phyloP scores from a whole-genome alignment of 2,888 invertebrate species.

The Linnaemya tessellans region DNA sequence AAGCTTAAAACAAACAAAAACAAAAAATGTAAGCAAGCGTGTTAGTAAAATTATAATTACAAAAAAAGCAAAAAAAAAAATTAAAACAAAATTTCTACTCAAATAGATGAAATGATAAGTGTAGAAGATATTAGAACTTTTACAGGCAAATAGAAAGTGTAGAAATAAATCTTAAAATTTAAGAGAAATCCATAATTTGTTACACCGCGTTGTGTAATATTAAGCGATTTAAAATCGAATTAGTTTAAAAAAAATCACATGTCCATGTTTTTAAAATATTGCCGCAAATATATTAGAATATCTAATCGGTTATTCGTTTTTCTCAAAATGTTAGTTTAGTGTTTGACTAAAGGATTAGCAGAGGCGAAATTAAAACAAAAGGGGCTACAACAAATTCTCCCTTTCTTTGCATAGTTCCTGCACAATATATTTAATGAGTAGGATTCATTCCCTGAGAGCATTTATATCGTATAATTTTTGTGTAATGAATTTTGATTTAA shows the following conservation, averaged over 20 bases:
- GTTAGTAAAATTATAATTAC: neutral
- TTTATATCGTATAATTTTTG: too few species aligned
- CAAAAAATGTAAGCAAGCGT: slow-evolving; percentile 1
- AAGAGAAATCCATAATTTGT: slow-evolving; percentile 14
- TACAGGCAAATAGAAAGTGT: neutral
- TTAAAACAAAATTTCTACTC: neutral
- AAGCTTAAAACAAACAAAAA: neutral
- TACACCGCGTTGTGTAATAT: neutral
- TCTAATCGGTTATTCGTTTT: too few species aligned
- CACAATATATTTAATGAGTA: too few species aligned
- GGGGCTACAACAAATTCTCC: too few species aligned
- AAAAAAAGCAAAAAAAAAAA: slow-evolving; percentile 8
- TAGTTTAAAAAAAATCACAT: neutral
- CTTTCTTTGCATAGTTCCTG: too few species aligned
- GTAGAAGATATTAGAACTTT: neutral
- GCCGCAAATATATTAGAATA: too few species aligned
- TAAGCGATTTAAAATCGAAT: neutral
- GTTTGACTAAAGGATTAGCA: too few species aligned
- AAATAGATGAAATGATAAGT: slow-evolving; percentile 11
- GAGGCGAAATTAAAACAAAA: too few species aligned
- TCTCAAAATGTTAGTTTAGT: too few species aligned
- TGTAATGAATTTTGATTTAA: too few species aligned
- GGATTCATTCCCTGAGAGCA: too few species aligned
- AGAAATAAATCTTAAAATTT: neutral
- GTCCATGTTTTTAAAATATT: too few species aligned